Conservation (phyloP, 2,797 vertebrate genomes). For the Atherinosoma microstoma region DNA sequence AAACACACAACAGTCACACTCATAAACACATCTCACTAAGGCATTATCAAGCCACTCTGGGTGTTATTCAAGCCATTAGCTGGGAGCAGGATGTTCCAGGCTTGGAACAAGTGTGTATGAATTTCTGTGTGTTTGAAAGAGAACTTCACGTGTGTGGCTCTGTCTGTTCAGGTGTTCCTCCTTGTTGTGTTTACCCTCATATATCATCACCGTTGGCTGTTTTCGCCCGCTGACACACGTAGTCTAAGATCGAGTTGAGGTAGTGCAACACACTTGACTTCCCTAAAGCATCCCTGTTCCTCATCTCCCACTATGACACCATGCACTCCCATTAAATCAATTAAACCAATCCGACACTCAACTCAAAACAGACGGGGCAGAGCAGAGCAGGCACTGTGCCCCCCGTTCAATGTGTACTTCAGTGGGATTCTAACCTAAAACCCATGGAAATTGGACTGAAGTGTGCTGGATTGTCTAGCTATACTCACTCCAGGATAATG, state of each 20-base stretch:
- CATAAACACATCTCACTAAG: conserved; percentile 41
- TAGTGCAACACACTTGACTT: conserved; percentile 77
- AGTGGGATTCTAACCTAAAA: conserved; percentile 77
- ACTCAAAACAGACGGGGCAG: conserved; percentile 74
- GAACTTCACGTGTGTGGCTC: conserved; percentile 20
- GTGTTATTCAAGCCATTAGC: conserved; percentile 86
- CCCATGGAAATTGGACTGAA: conserved; percentile 72
- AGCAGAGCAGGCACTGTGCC: conserved; percentile 69
- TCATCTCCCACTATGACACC: conserved; percentile 72
- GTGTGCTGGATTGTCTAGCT: conserved; percentile 74
- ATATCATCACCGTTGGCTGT: conserved; percentile 53
- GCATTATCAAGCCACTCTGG: conserved; percentile 76
- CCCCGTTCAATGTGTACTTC: conserved; percentile 74
- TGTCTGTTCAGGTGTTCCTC: conserved; percentile 28
- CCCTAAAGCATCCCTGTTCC: conserved; percentile 73
- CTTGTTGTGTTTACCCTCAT: conserved; percentile 40
- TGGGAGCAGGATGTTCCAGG: conserved; percentile 74
- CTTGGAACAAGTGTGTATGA: conserved; percentile 67
- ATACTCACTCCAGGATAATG: conserved; percentile 68
- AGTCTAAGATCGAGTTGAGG: conserved; percentile 74
- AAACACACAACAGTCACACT: conserved; percentile 58
- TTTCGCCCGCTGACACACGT: conserved; percentile 63
- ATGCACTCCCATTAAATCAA: conserved; percentile 82
- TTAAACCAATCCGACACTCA: conserved; percentile 82
- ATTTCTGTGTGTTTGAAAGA: conserved; percentile 59